Percentiles rank a stretch among this genome's conserved stretches.
phyloP scores from a whole-genome alignment of 2,797 vertebrate genomes.

The Catamblyrhynchus diadema region DNA sequence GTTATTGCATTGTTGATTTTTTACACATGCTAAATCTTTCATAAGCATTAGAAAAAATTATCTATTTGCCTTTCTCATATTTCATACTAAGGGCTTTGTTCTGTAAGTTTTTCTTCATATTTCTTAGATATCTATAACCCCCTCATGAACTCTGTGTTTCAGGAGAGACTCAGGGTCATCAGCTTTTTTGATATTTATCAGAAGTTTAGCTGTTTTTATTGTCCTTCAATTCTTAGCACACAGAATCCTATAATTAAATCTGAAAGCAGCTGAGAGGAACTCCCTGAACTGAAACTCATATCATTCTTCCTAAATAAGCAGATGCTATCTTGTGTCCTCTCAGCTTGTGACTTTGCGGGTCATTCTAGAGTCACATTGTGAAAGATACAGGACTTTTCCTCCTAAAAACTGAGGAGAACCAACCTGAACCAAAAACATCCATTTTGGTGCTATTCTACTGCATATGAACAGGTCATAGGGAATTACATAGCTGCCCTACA shows the following conservation, averaged over 20 bases:
- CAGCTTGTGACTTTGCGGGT: background rate
- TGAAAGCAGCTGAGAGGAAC: background rate
- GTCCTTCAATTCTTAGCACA: background rate
- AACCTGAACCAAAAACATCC: background rate
- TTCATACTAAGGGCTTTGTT: background rate
- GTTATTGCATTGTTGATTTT: background rate
- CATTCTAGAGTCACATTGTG: background rate
- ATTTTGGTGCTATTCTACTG: background rate
- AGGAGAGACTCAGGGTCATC: background rate
- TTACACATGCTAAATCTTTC: conserved; percentile 6
- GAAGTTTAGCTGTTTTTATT: background rate
- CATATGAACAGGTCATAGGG: background rate
- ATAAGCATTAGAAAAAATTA: background rate
- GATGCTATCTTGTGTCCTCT: background rate
- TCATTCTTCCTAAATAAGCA: background rate
- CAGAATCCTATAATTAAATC: background rate
- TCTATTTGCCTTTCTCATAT: background rate
- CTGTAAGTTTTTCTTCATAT: background rate
- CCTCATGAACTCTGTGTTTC: background rate
- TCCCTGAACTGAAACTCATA: background rate
- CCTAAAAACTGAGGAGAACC: background rate
- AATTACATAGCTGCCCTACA: background rate
- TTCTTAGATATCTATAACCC: background rate
- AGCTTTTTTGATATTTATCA: background rate
- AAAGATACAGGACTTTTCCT: background rate